Conservation (phyloP, 2,797 vertebrate species). For the Propithecus perrieri region DNA sequence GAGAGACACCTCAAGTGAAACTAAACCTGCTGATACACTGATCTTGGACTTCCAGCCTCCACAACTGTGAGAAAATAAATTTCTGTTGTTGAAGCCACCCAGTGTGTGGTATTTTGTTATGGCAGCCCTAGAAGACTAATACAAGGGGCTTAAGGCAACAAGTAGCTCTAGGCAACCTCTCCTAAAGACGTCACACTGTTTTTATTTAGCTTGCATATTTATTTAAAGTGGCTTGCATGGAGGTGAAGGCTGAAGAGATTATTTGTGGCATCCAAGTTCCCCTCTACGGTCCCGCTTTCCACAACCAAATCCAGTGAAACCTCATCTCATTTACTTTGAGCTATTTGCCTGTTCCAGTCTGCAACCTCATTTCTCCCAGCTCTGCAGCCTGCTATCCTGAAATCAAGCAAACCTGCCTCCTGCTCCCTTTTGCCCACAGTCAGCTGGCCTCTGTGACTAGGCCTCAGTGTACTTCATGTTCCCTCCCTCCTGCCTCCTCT, state of each 20-base stretch:
- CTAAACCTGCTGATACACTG: not conserved
- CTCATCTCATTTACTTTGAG: not conserved
- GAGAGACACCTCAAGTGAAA: not conserved
- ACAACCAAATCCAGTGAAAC: not conserved
- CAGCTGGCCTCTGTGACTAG: not conserved
- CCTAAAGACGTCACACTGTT: not conserved
- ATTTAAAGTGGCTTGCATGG: not conserved
- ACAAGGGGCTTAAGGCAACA: not conserved
- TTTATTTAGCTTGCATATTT: too few relatives aligned
- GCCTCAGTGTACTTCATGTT: not conserved
- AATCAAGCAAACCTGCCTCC: not conserved
- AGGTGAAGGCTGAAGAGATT: not conserved
- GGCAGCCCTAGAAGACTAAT: not conserved
- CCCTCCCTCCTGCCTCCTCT: not conserved
- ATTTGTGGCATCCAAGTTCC: not conserved
- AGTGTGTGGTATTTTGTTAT: not conserved
- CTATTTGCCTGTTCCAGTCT: not conserved
- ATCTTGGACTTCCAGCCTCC: not conserved
- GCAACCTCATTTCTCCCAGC: not conserved
- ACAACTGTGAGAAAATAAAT: not conserved
- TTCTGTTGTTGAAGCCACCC: not conserved
- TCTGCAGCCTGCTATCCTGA: not conserved
- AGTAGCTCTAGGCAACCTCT: not conserved
- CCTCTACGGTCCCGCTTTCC: not conserved
- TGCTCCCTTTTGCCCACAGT: not conserved